Evolutionary conservation across 2,888 invertebrate genomes (phyloP), one percentile per base, ranked within the genome.

Genomic region (Carabus problematicus): DNA sequence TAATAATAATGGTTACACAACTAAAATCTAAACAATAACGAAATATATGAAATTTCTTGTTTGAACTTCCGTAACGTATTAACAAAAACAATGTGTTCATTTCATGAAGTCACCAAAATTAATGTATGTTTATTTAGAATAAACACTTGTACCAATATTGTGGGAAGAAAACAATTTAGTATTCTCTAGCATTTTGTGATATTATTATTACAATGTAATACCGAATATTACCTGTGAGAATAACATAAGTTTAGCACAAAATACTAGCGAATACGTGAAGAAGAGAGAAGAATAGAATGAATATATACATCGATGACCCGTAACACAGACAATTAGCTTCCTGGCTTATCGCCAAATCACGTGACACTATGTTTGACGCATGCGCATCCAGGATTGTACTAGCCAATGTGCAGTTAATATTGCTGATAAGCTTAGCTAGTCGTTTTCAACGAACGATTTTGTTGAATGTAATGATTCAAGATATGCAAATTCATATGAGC

Each of bases 401-500:
- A 29, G 29, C 29, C 29, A 2, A 29, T 6, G 29, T 6, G 29
- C 29, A 2, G n/a, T n/a, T n/a, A n/a, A 29, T 29, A 29, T 29
- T 29, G 29, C 29, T 29, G 29, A 29, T 29, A 29, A 29, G 29
- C 29, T 6, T 29, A 6, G 3, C 6, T 3, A 6, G 45, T 45
- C 11, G 45, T 12, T 45, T 45, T 45, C 45, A 3, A 45, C 14
- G 14, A 45, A 11, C 45, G 2, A 1, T 45, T 3, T 45, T 45
- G 2, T 42, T 11, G 3, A 45, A 45, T 45, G 14, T 3, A 29
- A 29, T 29, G 29, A 3, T 29, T 29, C 29, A 66, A 58, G 66
- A 66, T 66, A 66, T 66, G 66, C 66, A 58, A 56, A 12, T n/a
- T 58, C 6, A 3, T 56, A 58, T 66, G 66, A 66, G 66, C 66